Percentiles rank a stretch among this genome's conserved stretches.
These are phyloP conservation scores for Typhlichthys eigenmanni DNA, from an alignment of 2,797 vertebrate species.

Conservation along the genomic window DNA sequence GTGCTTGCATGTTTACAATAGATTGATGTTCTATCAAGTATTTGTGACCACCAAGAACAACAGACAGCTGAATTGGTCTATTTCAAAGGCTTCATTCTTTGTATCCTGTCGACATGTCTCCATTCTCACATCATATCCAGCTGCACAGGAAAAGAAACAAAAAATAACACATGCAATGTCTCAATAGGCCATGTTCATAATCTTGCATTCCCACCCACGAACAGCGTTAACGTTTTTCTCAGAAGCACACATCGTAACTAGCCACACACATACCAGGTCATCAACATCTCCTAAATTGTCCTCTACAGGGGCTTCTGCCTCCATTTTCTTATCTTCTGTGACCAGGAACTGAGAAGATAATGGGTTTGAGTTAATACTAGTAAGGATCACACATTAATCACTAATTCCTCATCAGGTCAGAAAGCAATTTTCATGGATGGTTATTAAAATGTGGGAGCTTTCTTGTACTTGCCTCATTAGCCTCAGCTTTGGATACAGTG, in stretches of 20 bases:
- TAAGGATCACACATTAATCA: background rate
- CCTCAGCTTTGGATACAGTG: constrained; percentile 81
- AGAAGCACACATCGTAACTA: too few relatives aligned
- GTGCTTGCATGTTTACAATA: background rate
- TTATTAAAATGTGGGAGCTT: background rate
- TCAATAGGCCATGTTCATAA: constrained; percentile 11
- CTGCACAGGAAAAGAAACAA: constrained; percentile 74
- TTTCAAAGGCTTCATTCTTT: constrained; percentile 45
- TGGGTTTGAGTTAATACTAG: constrained; percentile 6
- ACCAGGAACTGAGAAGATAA: constrained; percentile 81
- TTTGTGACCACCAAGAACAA: constrained; percentile 31
- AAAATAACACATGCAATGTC: constrained; percentile 11
- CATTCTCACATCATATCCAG: constrained; percentile 90
- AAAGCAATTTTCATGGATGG: background rate
- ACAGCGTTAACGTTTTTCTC: too few relatives aligned
- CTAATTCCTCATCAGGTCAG: background rate
- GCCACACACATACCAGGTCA: constrained; percentile 84
- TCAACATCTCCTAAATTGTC: constrained; percentile 91
- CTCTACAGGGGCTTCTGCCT: constrained; percentile 43
- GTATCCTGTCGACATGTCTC: constrained; percentile 27
- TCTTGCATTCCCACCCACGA: background rate
- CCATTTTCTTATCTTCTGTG: constrained; percentile 74
- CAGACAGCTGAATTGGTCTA: constrained; percentile 47
- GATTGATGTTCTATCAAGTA: background rate
- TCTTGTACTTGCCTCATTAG: constrained; percentile 80